Evolutionary conservation across 2,888 invertebrate species (phyloP), one percentile per base, ranked within the genome.

Genomic region (Idaea straminata): DNA sequence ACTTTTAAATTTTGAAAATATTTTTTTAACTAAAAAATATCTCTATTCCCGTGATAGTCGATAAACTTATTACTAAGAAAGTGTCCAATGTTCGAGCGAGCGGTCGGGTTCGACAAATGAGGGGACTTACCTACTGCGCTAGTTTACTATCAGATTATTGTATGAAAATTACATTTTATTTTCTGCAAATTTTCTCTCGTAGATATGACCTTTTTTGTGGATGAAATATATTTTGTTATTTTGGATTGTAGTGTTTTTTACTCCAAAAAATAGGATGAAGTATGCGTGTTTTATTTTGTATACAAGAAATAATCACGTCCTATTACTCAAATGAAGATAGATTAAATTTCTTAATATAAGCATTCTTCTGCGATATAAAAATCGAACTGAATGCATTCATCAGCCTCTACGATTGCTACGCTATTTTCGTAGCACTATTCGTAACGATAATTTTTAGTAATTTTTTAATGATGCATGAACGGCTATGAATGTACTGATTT

Each of bases 61-160:
- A 85, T 85, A 84, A 87, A 86, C 82, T 85, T 86, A 87, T 84
- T 87, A 86, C 83, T 74, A 76, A 75, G 76, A 79, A 79, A 84
- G 85, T 84, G 81, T 83, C 82, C 84, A 80, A 78, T 81, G 85
- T 81, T 83, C 80, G 81, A 79, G 79, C 81, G 80, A 78, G 81
- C 78, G 82, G 83, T 83, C 82, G 83, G 81, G 78, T 76, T 79
- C 80, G 72, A 77, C 75, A 83, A 79, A 85, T 87, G 86, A 87
- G 84, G 80, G 81, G 81, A 83, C 83, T 86, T 84, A 83, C 79
- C 78, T 75, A 59, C 25, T 59, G 59, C 58, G 47, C 47, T 47
- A 47, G 47, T 47, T 47, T 47, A 47, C 47, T 47, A 47, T 47
- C 47, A 47, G 47, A 47, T 47, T 7, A 47, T 47, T 47, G 47